Evolutionary conservation across 92 coral and sea anemone species (phyloP), one percentile per base, ranked within the genome.

Genomic region (Zoanthus sansibaricus): DNA sequence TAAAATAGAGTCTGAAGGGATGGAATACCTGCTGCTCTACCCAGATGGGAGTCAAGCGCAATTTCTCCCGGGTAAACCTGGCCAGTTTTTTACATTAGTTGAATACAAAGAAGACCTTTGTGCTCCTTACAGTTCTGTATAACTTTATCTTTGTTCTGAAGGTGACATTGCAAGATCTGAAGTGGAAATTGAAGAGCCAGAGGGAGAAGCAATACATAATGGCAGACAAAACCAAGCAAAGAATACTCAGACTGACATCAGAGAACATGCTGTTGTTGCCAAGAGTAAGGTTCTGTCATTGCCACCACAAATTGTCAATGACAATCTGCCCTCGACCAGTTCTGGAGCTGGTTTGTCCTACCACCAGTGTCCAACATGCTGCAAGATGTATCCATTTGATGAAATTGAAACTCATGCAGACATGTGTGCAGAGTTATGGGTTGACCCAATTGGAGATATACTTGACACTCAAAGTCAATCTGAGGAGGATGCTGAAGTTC

Each of bases 381-480:
- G 77, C 52, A 8, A 44, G 25, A 46, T 54, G 82, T 84, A 72
- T 84, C 72, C 88, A 69, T 69, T 83, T 17, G 78, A 66, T 83
- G 87, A 83, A 32, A 83, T 83, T 72, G 88, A 46, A 72, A 72
- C 66, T 32, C 77, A 71, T 71, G 86, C 86, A 44, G 72, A 68
- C 72, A 68, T 68, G 72, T 68, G 31, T 82, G 86, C 86, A 82
- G 75, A 82, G 59, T 71, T 74, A 33, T 82, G 77, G 86, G 86
- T 82, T 71, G 86, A 82, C 86, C 86, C 86, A 82, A 82, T 82
- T 66, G 86, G 86, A 82, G 86, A 82, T 49, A 56, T 67, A 67
- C 75, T 16, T 82, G 86, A 82, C 49, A 68, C 77, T 66, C 76
- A 71, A 82, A 58, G 13, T 45, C 75, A 82, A 68, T 73, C 86